Conservation (phyloP, 2,113 vertebrate genomes). For the Tetrax tetrax region DNA sequence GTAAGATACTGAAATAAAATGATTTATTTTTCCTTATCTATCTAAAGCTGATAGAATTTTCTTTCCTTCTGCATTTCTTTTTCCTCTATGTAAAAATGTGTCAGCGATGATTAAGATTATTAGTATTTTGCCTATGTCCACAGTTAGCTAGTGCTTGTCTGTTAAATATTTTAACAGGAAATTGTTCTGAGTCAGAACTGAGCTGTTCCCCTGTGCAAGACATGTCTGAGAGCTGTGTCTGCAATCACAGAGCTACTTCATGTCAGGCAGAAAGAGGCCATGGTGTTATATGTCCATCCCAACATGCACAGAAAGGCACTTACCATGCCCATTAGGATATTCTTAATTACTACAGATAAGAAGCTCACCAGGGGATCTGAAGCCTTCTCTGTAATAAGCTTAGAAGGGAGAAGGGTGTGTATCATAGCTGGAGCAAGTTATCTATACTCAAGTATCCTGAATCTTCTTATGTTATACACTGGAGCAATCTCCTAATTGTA, state of each 20-base stretch:
- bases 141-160: not conserved
- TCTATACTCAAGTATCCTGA: not conserved
- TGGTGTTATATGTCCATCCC: conserved; percentile 32
- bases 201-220: not conserved
- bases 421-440: conserved; percentile 35
- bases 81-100: not conserved
- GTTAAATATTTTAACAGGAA: conserved; percentile 49
- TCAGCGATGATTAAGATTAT: not conserved
- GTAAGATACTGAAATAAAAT: not conserved
- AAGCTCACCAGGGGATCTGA: conserved; percentile 30
- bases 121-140: conserved; percentile 13
- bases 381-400: conserved; percentile 39
- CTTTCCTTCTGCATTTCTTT: not conserved
- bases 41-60: not conserved
- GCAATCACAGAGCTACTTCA: conserved; percentile 20
- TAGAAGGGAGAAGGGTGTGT: conserved; percentile 18
- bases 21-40: not conserved
- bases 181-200: conserved; percentile 26
- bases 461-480: conserved; percentile 42
- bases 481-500: conserved; percentile 24
- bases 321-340: conserved; percentile 43
- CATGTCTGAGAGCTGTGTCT: conserved; percentile 9
- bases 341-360: conserved; percentile 64
- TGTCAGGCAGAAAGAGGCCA: not conserved
- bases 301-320: conserved; percentile 47